Conservation (phyloP, 2,888 invertebrate genomes). For the Aphidius colemani region DNA sequence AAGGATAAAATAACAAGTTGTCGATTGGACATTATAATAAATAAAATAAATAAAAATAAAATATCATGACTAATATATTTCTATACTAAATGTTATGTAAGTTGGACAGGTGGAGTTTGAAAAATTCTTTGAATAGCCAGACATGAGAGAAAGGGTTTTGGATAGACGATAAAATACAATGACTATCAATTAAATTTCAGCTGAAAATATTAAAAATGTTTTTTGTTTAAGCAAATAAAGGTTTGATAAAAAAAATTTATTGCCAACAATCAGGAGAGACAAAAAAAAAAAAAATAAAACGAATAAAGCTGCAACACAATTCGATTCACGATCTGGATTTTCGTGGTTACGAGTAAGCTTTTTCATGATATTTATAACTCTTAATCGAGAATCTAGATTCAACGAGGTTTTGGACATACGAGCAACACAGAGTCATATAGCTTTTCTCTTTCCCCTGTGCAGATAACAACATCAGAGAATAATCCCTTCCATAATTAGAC, state of each 20-base stretch:
- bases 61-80: conserved; percentile 18
- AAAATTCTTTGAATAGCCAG: conserved; percentile 42
- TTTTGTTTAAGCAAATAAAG: too few relatives aligned
- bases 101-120: conserved; percentile 33
- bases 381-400: conserved; percentile 21
- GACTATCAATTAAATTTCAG: conserved; percentile 29
- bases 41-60: conserved; percentile 5
- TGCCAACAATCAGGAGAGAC: neutral
- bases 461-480: conserved; percentile 17
- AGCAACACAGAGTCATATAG: conserved; percentile 5
- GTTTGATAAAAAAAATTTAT: too few relatives aligned
- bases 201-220: neutral
- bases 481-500: neutral
- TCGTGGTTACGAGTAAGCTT: conserved; percentile 1
- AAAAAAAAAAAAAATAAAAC: neutral
- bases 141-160: conserved; percentile 35
- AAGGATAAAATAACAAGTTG: neutral
- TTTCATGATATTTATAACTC: conserved; percentile 17
- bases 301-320: neutral
- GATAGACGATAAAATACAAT: conserved; percentile 35
- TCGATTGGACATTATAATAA: neutral
- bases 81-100: conserved; percentile 11
- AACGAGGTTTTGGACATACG: neutral
- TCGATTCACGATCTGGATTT: conserved; percentile 12
- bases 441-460: neutral